phyloP scores from a whole-genome alignment of 2,113 vertebrate species.

The Poeciliopsis occidentalis region DNA sequence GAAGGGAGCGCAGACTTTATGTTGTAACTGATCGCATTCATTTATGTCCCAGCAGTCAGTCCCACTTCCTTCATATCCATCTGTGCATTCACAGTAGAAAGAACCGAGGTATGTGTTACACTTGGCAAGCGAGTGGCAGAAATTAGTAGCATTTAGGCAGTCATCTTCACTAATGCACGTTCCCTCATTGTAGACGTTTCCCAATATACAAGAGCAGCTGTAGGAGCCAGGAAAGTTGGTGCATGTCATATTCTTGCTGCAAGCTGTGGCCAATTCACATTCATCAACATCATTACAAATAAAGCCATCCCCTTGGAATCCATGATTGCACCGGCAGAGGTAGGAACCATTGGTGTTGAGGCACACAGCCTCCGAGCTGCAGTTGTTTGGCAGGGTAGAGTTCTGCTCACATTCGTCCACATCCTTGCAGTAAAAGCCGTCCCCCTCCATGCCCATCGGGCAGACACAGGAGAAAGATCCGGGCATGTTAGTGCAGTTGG shows the following conservation, averaged over 20 bases:
- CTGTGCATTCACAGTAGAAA: constrained; percentile 76
- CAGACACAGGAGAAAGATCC: constrained; percentile 81
- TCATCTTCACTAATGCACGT: constrained; percentile 72
- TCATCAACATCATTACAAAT: constrained; percentile 81
- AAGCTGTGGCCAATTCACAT: constrained; percentile 68
- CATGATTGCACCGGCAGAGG: constrained; percentile 74
- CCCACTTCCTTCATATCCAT: constrained; percentile 79
- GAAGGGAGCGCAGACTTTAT: constrained; percentile 64
- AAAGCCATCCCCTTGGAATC: constrained; percentile 79
- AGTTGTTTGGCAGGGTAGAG: constrained; percentile 68
- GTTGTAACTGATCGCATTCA: constrained; percentile 67
- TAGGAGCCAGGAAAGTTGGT: constrained; percentile 79
- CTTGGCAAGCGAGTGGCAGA: constrained; percentile 69
- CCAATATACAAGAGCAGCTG: constrained; percentile 73
- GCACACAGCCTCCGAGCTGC: constrained; percentile 76
- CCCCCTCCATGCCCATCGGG: constrained; percentile 74
- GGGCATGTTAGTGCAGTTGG: constrained; percentile 79
- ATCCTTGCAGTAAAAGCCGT: constrained; percentile 81
- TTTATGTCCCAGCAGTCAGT: constrained; percentile 77
- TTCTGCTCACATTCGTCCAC: constrained; percentile 80
- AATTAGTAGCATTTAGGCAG: constrained; percentile 64
- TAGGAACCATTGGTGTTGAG: constrained; percentile 79
- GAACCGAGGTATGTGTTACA: constrained; percentile 73
- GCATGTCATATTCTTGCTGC: constrained; percentile 77
- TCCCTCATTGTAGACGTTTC: constrained; percentile 61